A percentile compares a stretch with the other conserved stretches of the same genome.
phyloP scores from a whole-genome alignment of 2,113 vertebrate genomes.

The Eretmochelys imbricata region DNA sequence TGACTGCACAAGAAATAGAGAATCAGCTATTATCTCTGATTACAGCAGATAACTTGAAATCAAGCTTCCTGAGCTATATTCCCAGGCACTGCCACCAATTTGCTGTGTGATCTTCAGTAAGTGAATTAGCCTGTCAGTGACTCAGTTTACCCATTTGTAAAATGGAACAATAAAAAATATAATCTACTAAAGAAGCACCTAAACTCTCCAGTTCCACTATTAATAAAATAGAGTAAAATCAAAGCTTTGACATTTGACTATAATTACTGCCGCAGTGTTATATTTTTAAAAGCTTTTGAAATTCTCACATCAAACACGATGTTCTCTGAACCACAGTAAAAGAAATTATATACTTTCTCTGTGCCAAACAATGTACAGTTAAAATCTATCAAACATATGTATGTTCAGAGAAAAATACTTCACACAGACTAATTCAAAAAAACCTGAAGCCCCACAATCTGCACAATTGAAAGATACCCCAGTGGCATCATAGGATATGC shows the following conservation, averaged over 20 bases:
- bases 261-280: background rate
- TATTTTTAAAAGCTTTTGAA: constrained; percentile 5
- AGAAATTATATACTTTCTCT: rapidly evolving
- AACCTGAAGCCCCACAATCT: too few relatives aligned
- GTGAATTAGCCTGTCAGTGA: background rate
- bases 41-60: background rate
- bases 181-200: background rate
- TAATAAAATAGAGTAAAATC: background rate
- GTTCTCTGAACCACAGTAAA: background rate
- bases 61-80: background rate
- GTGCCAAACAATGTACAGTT: background rate
- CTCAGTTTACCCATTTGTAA: background rate
- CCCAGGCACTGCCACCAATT: background rate
- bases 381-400: background rate
- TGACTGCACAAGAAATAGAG: background rate
- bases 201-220: background rate
- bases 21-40: background rate
- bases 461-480: background rate
- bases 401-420: background rate
- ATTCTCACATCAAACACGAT: background rate
- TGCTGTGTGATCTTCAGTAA: background rate
- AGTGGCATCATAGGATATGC: background rate
- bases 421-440: background rate
- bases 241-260: background rate
- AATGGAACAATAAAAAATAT: background rate